Evolutionary conservation across 2,888 invertebrate species (phyloP).

Genomic region (Diloba caeruleocephala): DNA sequence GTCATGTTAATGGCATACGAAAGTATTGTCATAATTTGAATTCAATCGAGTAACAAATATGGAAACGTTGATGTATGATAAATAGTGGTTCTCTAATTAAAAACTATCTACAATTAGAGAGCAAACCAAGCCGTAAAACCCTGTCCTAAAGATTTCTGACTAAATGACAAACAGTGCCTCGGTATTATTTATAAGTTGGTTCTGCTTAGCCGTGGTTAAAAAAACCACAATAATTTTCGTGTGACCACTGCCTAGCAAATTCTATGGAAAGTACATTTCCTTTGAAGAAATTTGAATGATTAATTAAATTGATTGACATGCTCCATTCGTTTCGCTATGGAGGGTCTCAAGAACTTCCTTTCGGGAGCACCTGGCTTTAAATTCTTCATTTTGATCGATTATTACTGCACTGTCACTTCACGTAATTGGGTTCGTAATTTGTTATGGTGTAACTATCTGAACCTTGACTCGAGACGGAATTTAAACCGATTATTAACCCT

Average conservation of each 20-base stretch:
- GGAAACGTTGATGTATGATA: no score
- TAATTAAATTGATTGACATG: conserved; percentile 86
- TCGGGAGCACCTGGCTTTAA: conserved; percentile 78
- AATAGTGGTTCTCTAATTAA: no score
- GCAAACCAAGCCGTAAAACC: no score
- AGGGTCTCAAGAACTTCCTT: conserved; percentile 73
- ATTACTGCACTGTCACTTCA: conserved; percentile 83
- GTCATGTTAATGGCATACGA: no score
- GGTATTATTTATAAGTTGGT: no score
- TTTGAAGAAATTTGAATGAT: conserved; percentile 76
- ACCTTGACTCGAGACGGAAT: conserved; percentile 61
- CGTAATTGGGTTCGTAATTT: conserved; percentile 82
- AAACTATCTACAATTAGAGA: no score
- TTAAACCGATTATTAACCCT: conserved; percentile 69
- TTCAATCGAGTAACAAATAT: no score
- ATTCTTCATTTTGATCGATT: conserved; percentile 76
- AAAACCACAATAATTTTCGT: conserved; percentile 22
- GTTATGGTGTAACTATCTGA: conserved; percentile 68
- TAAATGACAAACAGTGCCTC: no score
- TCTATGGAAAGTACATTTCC: conserved; percentile 62
- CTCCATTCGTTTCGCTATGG: conserved; percentile 79
- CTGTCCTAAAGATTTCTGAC: no score
- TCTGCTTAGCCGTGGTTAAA: background rate
- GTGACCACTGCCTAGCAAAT: conserved; percentile 38
- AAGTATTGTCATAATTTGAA: no score